These are phyloP conservation scores for Cercopithecus petaurista DNA, from an alignment of 2,797 vertebrate genomes.

Conservation along the genomic window DNA sequence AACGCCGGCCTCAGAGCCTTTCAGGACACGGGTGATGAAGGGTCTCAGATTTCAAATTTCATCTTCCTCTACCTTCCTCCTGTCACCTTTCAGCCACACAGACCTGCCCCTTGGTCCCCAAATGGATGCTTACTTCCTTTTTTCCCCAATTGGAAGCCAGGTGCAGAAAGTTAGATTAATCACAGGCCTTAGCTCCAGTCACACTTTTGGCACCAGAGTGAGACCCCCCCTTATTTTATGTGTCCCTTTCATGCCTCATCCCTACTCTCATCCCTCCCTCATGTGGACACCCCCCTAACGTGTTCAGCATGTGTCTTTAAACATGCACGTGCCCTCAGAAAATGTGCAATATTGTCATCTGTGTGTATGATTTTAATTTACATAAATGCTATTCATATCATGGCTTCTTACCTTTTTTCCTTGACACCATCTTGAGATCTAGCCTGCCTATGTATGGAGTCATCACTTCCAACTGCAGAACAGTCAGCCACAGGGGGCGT, in stretches of 20 bases:
- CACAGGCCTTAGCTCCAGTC: neutral
- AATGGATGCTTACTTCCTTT: neutral
- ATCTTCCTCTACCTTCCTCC: neutral
- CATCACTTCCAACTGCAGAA: neutral
- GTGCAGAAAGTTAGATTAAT: neutral
- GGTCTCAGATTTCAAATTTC: neutral
- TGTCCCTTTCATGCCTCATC: neutral
- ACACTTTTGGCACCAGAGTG: neutral
- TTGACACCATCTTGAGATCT: neutral
- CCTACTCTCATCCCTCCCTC: neutral
- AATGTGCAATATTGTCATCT: neutral
- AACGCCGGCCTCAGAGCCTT: neutral
- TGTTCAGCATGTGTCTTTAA: neutral
- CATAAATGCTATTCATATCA: neutral
- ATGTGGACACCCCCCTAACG: neutral
- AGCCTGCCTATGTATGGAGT: neutral
- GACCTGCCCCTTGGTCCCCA: neutral
- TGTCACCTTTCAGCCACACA: neutral
- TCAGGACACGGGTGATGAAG: neutral
- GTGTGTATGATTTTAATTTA: slow-evolving; percentile 32
- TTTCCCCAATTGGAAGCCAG: neutral
- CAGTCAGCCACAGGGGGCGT: neutral
- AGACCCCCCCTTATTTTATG: neutral
- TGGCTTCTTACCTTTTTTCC: neutral
- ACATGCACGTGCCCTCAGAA: neutral